phyloP scores from a whole-genome alignment of 1,140 invertebrate species.

The Tetramorium parvispinum region DNA sequence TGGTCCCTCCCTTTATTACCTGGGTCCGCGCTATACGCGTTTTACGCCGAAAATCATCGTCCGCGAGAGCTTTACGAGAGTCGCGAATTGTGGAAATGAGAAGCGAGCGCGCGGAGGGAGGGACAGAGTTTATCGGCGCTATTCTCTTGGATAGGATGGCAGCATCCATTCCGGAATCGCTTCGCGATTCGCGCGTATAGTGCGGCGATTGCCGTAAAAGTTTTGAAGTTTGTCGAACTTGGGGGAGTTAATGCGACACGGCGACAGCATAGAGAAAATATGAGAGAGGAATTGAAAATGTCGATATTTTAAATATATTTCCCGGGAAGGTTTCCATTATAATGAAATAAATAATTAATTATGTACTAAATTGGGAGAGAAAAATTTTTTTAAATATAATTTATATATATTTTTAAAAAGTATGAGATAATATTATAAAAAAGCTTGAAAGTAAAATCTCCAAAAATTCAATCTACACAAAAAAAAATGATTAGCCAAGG shows the following conservation, averaged over 20 bases:
- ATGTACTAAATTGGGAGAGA: not conserved
- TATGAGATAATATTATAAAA: not conserved
- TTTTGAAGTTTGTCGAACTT: not conserved
- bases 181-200: not conserved
- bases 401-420: not conserved
- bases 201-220: not conserved
- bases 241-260: not conserved
- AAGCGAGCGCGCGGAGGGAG: not conserved
- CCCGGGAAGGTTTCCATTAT: too few species aligned
- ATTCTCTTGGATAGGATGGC: not conserved
- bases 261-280: not conserved
- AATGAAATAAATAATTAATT: too few species aligned
- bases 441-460: not conserved
- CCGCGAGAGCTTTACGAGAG: constrained; percentile 53
- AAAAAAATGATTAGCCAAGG: too few species aligned
- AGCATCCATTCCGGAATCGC: not conserved
- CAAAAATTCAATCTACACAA: not conserved
- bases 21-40: not conserved
- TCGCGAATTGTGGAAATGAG: constrained; percentile 42
- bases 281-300: not conserved
- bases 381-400: not conserved
- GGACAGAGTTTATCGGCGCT: not conserved
- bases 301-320: not conserved
- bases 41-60: constrained; percentile 53
- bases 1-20: constrained; percentile 64